phyloP scores from a whole-genome alignment of 2,797 vertebrate genomes.

The Crypturellus tataupa region DNA sequence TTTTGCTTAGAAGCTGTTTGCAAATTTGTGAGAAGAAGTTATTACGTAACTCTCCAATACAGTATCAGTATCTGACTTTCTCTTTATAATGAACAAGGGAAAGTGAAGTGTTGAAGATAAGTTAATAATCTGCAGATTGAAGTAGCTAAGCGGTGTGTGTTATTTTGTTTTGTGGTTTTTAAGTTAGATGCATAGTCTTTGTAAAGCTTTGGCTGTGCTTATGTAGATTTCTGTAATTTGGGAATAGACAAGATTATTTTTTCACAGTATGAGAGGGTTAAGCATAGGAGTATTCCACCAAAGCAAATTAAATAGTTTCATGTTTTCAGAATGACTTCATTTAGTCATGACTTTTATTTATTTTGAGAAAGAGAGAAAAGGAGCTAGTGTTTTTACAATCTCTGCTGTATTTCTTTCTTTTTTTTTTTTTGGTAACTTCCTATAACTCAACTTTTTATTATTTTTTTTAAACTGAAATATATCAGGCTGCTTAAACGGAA shows the following conservation, averaged over 20 bases:
- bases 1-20: constrained; percentile 47
- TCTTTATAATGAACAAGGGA: neutral
- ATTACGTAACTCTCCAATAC: neutral
- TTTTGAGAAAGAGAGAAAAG: constrained; percentile 2
- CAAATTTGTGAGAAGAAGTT: constrained; percentile 13
- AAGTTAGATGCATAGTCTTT: neutral
- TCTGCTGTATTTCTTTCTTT: constrained; percentile 23
- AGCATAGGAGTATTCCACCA: constrained; percentile 22
- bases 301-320: constrained; percentile 39
- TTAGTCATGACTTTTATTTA: constrained; percentile 51
- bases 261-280: neutral
- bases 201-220: neutral
- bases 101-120: neutral
- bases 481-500: neutral
- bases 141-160: neutral
- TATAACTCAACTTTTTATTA: constrained; percentile 4
- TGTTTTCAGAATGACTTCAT: constrained; percentile 64
- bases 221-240: neutral
- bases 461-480: constrained; percentile 7
- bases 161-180: neutral
- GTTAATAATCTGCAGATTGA: neutral
- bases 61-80: neutral
- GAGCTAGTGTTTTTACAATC: constrained; percentile 42
- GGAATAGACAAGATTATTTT: neutral
- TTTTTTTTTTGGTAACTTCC: neutral